phyloP scores from a whole-genome alignment of 1,140 invertebrate genomes.

The Solenopsis fugax region DNA sequence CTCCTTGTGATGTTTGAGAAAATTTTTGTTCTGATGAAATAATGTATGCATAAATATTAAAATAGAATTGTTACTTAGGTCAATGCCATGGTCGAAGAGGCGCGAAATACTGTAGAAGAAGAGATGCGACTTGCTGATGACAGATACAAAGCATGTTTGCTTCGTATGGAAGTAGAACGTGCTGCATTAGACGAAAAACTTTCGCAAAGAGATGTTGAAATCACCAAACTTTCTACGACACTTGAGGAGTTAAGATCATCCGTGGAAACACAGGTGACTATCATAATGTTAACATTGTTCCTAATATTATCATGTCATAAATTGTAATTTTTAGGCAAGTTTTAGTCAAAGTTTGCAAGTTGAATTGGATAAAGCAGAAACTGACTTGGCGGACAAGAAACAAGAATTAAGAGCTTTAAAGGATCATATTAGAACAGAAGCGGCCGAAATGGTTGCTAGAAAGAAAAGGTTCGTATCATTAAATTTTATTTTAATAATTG shows the following conservation, averaged over 20 bases:
- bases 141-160: slow-evolving; percentile 76
- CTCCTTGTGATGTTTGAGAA: slow-evolving; percentile 66
- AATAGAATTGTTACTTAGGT: slow-evolving; percentile 66
- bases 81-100: slow-evolving; percentile 78
- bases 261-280: slow-evolving; percentile 82
- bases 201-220: slow-evolving; percentile 78
- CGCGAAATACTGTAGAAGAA: slow-evolving; percentile 75
- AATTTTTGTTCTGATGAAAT: slow-evolving; percentile 4
- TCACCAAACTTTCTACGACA: slow-evolving; percentile 75
- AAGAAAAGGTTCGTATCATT: slow-evolving; percentile 74
- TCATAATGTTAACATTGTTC: not conserved
- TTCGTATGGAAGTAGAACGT: slow-evolving; percentile 78
- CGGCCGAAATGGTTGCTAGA: slow-evolving; percentile 83
- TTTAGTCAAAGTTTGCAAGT: slow-evolving; percentile 85
- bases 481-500: slow-evolving; percentile 34
- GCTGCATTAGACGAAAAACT: slow-evolving; percentile 77
- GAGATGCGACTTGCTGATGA: slow-evolving; percentile 78
- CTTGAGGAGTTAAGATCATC: slow-evolving; percentile 81
- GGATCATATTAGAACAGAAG: slow-evolving; percentile 83
- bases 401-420: slow-evolving; percentile 82
- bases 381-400: slow-evolving; percentile 82
- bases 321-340: slow-evolving; percentile 79
- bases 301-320: not conserved
- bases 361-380: slow-evolving; percentile 83
- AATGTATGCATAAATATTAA: not conserved